Evolutionary conservation across 2,888 invertebrate species (phyloP).

Genomic region (Gibbula magus): DNA sequence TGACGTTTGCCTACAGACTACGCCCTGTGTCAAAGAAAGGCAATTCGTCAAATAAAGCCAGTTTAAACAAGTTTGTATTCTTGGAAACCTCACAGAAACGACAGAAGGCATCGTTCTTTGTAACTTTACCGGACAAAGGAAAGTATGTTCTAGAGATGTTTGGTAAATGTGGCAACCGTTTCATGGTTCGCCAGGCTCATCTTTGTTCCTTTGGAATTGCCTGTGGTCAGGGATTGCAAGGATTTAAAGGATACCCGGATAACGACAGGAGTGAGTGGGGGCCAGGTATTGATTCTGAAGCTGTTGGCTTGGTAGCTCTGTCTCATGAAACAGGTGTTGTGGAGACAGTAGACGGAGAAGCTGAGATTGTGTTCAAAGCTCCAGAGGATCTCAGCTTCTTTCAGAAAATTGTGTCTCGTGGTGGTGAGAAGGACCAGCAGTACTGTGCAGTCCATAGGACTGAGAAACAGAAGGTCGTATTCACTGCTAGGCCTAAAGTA

Average conservation of each 20-base stretch:
- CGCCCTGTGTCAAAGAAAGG: conserved; percentile 8
- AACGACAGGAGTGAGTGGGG: conserved; percentile 71
- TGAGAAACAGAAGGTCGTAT: conserved; percentile 57
- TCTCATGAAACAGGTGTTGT: conserved; percentile 61
- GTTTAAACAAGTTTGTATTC: conserved; percentile 55
- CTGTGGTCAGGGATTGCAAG: conserved; percentile 42
- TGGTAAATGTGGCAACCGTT: conserved; percentile 52
- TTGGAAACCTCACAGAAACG: conserved; percentile 54
- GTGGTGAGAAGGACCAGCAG: conserved; percentile 51
- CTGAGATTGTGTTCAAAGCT: conserved; percentile 62
- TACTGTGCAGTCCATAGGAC: conserved; percentile 54
- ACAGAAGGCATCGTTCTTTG: conserved; percentile 45
- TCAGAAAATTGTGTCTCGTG: conserved; percentile 55
- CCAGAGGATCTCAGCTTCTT: conserved; percentile 55
- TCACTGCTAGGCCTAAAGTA: conserved; percentile 58
- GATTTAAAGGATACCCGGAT: conserved; percentile 58
- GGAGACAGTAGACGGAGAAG: conserved; percentile 59
- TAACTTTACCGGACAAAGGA: conserved; percentile 54
- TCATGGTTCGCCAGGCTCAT: conserved; percentile 46
- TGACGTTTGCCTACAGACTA: conserved; percentile 25
- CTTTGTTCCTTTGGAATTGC: conserved; percentile 54
- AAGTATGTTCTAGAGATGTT: conserved; percentile 58
- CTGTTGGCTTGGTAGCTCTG: conserved; percentile 58
- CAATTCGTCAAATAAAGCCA: conserved; percentile 14
- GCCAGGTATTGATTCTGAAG: conserved; percentile 61